phyloP scores from a whole-genome alignment of 2,113 vertebrate genomes.

The Gobio gobio region DNA sequence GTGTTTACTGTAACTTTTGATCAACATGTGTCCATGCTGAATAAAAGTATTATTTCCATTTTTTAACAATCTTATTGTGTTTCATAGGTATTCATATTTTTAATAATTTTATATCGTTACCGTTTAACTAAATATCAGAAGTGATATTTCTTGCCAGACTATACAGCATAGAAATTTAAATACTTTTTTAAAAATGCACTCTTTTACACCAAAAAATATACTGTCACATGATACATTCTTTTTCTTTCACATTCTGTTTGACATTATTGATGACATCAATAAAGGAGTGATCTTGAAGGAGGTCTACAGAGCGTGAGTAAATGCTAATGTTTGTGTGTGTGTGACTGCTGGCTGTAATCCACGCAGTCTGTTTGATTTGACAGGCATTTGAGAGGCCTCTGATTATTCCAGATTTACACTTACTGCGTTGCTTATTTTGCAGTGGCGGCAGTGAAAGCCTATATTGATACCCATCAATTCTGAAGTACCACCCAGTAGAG shows the following conservation, averaged over 20 bases:
- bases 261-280: constrained; percentile 24
- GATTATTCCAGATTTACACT: constrained; percentile 43
- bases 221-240: no score
- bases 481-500: neutral
- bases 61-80: no score
- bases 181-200: neutral
- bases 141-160: no score
- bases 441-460: neutral
- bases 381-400: constrained; percentile 9
- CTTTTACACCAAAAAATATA: neutral
- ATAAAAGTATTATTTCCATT: no score
- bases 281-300: constrained; percentile 1
- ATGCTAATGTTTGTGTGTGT: constrained; percentile 14
- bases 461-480: constrained; percentile 29
- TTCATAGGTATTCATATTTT: no score
- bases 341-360: neutral
- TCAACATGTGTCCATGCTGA: no score
- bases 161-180: neutral
- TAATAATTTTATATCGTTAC: neutral
- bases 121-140: neutral
- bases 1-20: no score
- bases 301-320: neutral
- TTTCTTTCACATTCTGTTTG: neutral
- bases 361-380: constrained; percentile 23
- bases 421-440: constrained; percentile 28